These are phyloP conservation scores for Melinaea marsaeus DNA, from an alignment of 2,888 invertebrate genomes.

Conservation along the genomic window DNA sequence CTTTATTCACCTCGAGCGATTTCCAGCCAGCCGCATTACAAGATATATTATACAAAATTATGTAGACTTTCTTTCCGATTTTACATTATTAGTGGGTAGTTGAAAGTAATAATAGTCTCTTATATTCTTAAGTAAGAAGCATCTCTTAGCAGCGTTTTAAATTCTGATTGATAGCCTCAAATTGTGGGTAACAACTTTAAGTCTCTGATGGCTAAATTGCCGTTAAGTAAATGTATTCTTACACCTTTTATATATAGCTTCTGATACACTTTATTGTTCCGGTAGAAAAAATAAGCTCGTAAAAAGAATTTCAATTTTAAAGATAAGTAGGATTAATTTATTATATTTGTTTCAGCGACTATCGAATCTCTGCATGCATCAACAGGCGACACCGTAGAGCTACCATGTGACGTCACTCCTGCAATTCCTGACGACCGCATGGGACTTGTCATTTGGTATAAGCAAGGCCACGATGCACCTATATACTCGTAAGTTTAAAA, in stretches of 20 bases:
- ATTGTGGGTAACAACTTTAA: slow-evolving; percentile 1
- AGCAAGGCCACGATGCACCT: slow-evolving; percentile 83
- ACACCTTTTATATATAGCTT: not conserved
- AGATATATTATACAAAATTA: slow-evolving; percentile 1
- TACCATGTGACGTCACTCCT: slow-evolving; percentile 88
- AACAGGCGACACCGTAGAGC: slow-evolving; percentile 84
- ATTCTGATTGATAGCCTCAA: slow-evolving; percentile 1
- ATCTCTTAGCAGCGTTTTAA: not conserved
- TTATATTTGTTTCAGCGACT: slow-evolving; percentile 58
- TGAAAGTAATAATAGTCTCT: not conserved
- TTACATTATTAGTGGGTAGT: not conserved
- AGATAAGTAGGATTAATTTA: not conserved
- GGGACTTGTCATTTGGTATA: slow-evolving; percentile 90
- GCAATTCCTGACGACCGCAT: slow-evolving; percentile 84
- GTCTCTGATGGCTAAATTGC: slow-evolving; percentile 1
- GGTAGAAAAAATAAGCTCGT: no score
- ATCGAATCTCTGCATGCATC: slow-evolving; percentile 83
- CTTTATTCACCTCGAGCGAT: slow-evolving; percentile 6
- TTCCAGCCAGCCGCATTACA: not conserved
- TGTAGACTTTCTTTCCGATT: not conserved
- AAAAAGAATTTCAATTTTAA: no score
- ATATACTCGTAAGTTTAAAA: slow-evolving; percentile 83
- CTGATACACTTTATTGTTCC: not conserved
- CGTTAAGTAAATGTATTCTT: not conserved
- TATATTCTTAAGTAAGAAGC: slow-evolving; percentile 1